Evolutionary conservation across 2,888 invertebrate genomes (phyloP).

Genomic region (Phlogophora meticulosa): DNA sequence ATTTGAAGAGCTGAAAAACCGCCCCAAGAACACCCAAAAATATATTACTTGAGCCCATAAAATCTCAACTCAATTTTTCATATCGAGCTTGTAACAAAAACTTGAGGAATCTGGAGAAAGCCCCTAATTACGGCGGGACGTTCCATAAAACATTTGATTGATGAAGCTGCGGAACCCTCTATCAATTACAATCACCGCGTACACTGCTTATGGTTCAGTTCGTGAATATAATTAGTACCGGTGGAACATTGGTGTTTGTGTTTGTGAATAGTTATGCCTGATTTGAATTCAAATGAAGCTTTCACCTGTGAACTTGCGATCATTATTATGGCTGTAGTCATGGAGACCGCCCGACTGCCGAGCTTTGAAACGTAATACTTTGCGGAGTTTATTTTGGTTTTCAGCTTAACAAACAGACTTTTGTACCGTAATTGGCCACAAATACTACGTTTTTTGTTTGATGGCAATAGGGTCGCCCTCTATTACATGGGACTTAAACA

Average conservation of each 20-base stretch:
- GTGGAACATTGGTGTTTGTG: conserved; percentile 22
- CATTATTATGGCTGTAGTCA: conserved; percentile 28
- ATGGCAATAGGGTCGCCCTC: too few species aligned
- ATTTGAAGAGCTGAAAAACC: conserved; percentile 10
- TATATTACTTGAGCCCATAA: conserved; percentile 24
- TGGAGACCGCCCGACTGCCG: not conserved
- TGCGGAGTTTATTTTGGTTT: not conserved
- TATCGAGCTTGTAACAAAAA: conserved; percentile 45
- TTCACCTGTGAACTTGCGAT: conserved; percentile 12
- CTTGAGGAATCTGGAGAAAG: conserved; percentile 63
- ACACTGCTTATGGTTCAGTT: conserved; percentile 45
- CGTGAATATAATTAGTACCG: conserved; percentile 45
- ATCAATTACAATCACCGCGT: conserved; percentile 77
- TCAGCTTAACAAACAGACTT: not conserved
- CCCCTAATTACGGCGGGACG: conserved; percentile 69
- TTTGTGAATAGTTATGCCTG: conserved; percentile 13
- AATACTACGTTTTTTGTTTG: not conserved
- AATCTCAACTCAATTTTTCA: conserved; percentile 51
- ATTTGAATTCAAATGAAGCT: conserved; percentile 18
- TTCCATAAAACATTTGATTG: conserved; percentile 76
- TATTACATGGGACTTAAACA: too few species aligned
- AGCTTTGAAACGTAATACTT: not conserved
- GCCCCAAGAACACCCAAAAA: not conserved
- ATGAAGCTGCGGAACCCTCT: conserved; percentile 69
- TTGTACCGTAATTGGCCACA: not conserved